A percentile compares a stretch with the other conserved stretches of the same genome.
phyloP scores from a whole-genome alignment of 2,797 vertebrate species.

The Centroberyx gerrardi region DNA sequence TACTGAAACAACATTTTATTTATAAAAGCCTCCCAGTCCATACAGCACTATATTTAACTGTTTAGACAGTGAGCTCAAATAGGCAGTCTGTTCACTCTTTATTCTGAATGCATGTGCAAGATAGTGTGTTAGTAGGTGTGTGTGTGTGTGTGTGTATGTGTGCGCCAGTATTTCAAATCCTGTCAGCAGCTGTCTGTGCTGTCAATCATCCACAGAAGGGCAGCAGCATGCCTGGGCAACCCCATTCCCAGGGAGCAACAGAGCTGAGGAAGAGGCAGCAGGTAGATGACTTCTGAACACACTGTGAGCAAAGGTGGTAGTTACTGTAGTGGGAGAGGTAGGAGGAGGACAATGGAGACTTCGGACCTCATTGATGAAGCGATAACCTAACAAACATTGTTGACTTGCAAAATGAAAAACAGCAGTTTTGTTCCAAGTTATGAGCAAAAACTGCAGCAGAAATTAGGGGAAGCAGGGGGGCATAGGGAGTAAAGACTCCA shows the following conservation, averaged over 20 bases:
- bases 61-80: conserved; percentile 33
- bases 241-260: conserved; percentile 27
- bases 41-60: not conserved
- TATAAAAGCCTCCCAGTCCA: not conserved
- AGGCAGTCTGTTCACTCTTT: conserved; percentile 41
- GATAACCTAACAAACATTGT: conserved; percentile 6
- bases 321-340: conserved; percentile 20
- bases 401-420: not conserved
- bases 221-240: conserved; percentile 55
- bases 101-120: conserved; percentile 30
- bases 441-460: no score
- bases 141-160: not conserved
- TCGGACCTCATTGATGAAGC: conserved; percentile 6
- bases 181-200: conserved; percentile 69
- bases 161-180: conserved; percentile 58
- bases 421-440: not conserved
- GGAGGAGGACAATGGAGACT: not conserved
- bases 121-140: conserved; percentile 44
- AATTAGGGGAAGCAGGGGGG: no score
- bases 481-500: no score
- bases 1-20: not conserved
- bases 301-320: conserved; percentile 19
- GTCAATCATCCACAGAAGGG: conserved; percentile 66
- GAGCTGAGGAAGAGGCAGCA: conserved; percentile 43
- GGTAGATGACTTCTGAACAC: conserved; percentile 30